These are phyloP conservation scores for Lasioglossum pauxillum DNA, from an alignment of 2,888 invertebrate species.

Conservation along the genomic window DNA sequence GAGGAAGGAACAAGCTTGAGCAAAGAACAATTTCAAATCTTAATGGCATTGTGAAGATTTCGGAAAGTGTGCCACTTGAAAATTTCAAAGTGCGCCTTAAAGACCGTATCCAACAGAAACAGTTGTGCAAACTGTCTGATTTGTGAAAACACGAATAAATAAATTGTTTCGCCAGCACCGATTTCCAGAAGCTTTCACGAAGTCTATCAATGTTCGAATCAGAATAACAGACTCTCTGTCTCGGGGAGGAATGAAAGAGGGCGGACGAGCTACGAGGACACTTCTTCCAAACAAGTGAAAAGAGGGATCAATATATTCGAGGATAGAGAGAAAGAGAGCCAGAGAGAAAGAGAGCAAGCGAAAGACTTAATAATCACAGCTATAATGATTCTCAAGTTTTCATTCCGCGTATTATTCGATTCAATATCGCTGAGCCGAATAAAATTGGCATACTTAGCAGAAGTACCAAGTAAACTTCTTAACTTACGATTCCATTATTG, in stretches of 20 bases:
- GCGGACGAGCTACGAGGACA: not conserved
- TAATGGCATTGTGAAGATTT: not conserved
- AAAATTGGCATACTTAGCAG: not conserved
- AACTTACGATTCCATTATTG: not conserved
- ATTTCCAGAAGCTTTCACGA: not conserved
- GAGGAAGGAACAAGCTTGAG: not conserved
- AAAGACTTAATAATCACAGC: constrained; percentile 24
- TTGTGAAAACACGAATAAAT: not conserved
- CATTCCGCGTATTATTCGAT: not conserved
- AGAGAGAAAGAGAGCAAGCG: not conserved
- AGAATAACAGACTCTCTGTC: not conserved
- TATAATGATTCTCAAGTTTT: constrained; percentile 11
- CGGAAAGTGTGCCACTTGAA: not conserved
- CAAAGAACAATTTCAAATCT: not conserved
- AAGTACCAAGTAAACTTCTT: not conserved
- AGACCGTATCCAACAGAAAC: not conserved
- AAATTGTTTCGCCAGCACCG: not conserved
- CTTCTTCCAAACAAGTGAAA: constrained; percentile 24
- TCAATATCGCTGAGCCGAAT: not conserved
- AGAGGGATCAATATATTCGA: constrained; percentile 15
- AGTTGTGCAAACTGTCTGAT: not conserved
- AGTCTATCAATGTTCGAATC: constrained; percentile 13
- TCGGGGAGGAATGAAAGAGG: not conserved
- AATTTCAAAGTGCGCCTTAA: not conserved
- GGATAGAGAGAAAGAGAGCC: not conserved